Base-by-base conservation (phyloP, 2,888 invertebrate genomes). In the Pilophorus perplexus region DNA sequence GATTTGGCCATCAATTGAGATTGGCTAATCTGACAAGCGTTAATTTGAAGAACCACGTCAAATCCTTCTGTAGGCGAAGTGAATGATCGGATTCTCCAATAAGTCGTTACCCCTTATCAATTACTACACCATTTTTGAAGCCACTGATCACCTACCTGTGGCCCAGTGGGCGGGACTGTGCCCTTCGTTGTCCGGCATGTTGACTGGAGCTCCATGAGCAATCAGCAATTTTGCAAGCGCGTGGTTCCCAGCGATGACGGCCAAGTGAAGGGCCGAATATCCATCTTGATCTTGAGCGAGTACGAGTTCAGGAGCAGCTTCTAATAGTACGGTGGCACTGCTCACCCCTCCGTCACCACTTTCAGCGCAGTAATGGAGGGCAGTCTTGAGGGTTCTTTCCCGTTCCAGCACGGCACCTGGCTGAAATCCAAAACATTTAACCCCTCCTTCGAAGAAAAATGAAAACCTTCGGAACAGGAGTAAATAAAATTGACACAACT, bases 161-260 rank as follows among this genome's bases (percentile, higher is more conserved):
- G 98, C 96, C 98, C 98, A 99, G 78, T 99, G 98, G 8, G 97
- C 89, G 48, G 93, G 90, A 1, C 95, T 93, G 77, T 98, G 98
- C 68, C 90, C 89, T 76, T 98, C 97, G 74, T 90, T 87, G 78
- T 99, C 98, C 71, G 90, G 84, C 48, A 91, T 89, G 77, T 90
- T 88, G 71, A 96, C 87, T 75, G 95, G 89, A 6, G 95, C 95
- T 40, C 91, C 90, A 72, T 89, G 88, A 42, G 91, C 88, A 60
- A 96, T 80, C 66, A 98, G 82, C 68, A 91, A 88, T 73, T 90
- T 89, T 69, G 94, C 89, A 72, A 93, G 82, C 16, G 89, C 87
- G 74, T 88, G 85, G 77, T 93, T 92, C 57, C 95, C 95, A 71
- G 93, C 91, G 75, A 95, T 95, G 69, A 95, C 94, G 23, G 97